Percentiles rank a stretch among this genome's conserved stretches.
These are phyloP conservation scores for Chrysemys picta DNA, from an alignment of 2,113 vertebrate genomes.

Conservation along the genomic window DNA sequence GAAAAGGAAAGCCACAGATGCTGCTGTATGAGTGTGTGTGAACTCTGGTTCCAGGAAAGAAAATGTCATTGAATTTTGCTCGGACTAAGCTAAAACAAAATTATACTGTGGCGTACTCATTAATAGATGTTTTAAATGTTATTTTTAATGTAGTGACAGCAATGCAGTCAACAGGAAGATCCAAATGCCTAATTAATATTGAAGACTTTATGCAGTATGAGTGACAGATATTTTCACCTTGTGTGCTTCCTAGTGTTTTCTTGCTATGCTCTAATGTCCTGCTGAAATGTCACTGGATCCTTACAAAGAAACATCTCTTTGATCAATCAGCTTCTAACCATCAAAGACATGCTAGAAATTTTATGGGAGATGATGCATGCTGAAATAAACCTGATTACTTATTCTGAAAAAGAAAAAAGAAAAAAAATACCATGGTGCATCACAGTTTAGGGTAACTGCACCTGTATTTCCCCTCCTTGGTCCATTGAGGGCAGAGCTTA, in stretches of 20 bases:
- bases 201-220: background rate
- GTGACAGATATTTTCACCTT: background rate
- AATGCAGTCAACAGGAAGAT: background rate
- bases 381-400: slow-evolving; percentile 32
- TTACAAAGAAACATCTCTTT: slow-evolving; percentile 40
- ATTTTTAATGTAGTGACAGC: background rate
- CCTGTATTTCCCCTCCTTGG: background rate
- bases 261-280: slow-evolving; percentile 11
- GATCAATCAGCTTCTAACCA: slow-evolving; percentile 19
- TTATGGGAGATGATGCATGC: background rate
- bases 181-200: background rate
- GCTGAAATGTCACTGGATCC: slow-evolving; percentile 35
- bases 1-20: background rate
- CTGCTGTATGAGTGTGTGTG: background rate
- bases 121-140: background rate
- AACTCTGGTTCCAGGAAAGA: background rate
- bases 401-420: background rate
- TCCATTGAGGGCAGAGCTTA: too few relatives aligned
- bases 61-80: too few relatives aligned
- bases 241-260: background rate
- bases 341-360: slow-evolving; percentile 22
- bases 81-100: background rate
- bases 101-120: background rate
- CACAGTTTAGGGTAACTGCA: background rate
- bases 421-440: background rate